Evolutionary conservation across 2,888 invertebrate species (phyloP), one percentile per base, ranked within the genome.

Genomic region (Sinodicranocentrus sp.): DNA sequence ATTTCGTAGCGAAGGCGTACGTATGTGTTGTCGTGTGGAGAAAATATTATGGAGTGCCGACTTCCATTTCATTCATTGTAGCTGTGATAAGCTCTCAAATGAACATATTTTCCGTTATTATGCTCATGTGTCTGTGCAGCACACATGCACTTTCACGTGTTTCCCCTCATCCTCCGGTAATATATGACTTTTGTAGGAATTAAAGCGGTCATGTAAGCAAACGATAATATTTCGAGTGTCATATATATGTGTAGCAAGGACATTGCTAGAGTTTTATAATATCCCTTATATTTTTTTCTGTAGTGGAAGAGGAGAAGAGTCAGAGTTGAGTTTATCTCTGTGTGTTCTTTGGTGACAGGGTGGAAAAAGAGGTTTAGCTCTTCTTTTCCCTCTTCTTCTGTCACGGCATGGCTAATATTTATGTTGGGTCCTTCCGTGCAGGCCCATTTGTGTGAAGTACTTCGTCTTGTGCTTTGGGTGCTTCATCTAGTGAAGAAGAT

Each of bases 291-390:
- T n/a, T n/a, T n/a, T n/a, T n/a, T n/a, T n/a, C n/a, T n/a, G n/a
- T n/a, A n/a, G n/a, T n/a, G n/a, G n/a, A n/a, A n/a, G n/a, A n/a
- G n/a, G n/a, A n/a, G n/a, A n/a, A n/a, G n/a, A 39, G 39, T 13
- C 39, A 39, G 39, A 44, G 21, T 70, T 52, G 52, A 70, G 72
- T 73, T 73, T 72, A 59, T 72, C 61, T 73, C 25, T n/a, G 77
- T 68, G 77, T 77, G 65, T 61, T 67, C 33, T 77, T n/a, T 59
- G 68, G 77, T 77, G 77, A 77, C 77, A 77, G 77, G 77, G 77
- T 77, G 77, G 68, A 65, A 77, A 77, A 68, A 68, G 67, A 67
- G 68, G 54, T 52, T 77, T 77, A 17, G 21, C 68, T 67, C 65
- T 65, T 33, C 54, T 76, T 65, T 26, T 44, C 57, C 23, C 33